A percentile compares a stretch with the other conserved stretches of the same genome.
Evolutionary conservation across 2,113 vertebrate genomes (phyloP).

Genomic region (Romanogobio albipinnatus): DNA sequence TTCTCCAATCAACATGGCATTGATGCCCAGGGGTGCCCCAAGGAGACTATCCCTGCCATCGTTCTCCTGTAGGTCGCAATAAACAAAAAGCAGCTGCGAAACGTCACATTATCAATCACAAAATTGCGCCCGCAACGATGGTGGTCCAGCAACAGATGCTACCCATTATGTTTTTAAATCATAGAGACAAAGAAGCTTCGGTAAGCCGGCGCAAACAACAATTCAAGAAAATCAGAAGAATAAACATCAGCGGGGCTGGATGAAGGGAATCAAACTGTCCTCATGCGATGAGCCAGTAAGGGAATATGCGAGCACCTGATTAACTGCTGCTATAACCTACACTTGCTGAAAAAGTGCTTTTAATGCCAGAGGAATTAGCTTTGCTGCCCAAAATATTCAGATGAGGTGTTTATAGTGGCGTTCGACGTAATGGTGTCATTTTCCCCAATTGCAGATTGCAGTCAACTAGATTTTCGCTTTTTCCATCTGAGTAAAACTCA

Average conservation of each 20-base stretch:
- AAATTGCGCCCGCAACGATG: background rate
- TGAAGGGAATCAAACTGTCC: background rate
- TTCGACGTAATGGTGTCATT: background rate
- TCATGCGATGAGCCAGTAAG: constrained; percentile 2
- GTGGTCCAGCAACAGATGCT: constrained; percentile 23
- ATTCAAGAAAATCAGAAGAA: constrained; percentile 10
- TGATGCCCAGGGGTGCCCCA: constrained; percentile 6
- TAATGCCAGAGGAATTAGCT: constrained; percentile 19
- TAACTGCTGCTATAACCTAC: constrained; percentile 4
- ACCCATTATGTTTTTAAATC: constrained; percentile 4
- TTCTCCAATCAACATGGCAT: constrained; percentile 9
- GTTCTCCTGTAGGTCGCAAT: background rate
- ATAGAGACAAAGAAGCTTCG: background rate
- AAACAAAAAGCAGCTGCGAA: constrained; percentile 1
- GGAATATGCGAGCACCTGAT: background rate
- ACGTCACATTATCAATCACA: background rate
- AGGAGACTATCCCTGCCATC: background rate
- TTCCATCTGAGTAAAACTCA: background rate
- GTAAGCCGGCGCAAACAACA: background rate
- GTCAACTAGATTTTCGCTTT: background rate
- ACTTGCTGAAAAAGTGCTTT: constrained; percentile 9
- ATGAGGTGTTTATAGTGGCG: background rate
- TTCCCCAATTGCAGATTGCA: background rate
- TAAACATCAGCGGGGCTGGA: background rate
- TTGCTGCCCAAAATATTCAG: constrained; percentile 2